Evolutionary conservation across 2,113 vertebrate species (phyloP), one percentile per base, ranked within the genome.

Genomic region (Ranitomeya imitator): DNA sequence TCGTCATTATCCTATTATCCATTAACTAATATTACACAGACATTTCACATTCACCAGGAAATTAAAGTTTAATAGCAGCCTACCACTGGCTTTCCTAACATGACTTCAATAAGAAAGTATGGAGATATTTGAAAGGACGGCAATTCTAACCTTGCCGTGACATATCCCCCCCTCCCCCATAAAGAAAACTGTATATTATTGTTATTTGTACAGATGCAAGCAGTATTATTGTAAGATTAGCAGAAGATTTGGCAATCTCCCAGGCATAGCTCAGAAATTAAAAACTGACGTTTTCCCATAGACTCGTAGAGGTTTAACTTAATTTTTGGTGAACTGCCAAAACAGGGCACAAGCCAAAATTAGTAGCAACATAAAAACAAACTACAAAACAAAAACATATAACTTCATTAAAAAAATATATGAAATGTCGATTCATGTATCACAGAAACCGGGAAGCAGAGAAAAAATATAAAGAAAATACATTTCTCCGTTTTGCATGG

Each of bases 241-340:
- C 11, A 12, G 52, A 79, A 79, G 77, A 79, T 79, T 79, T 79
- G 77, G 77, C 77, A 57, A 79, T 57, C 52, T 79, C 52, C 14
- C 77, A 57, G 77, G 51, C 77, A 79, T 79, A 79, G 52, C 52
- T 79, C 54, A 57, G 51, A 79, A 79, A 79, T 79, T 57, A 79
- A n/a, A 79, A 79, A 79, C 52, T 55, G 77, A 79, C 54, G 77
- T 79, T 79, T 79, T 79, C 54, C 77, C 77, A 79, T 79, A 79
- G 77, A 79, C 77, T 79, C 23, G 77, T 79, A 2, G 52, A 23
- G 77, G 77, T 79, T 57, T 74, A 74, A 45, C 31, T 74, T 15
- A 31, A 74, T 51, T 45, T 74, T 74, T 79, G 77, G 54, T 23
- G 54, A 26, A 26, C 4, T 57, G 52, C 77, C 77, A 79, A 79